A percentile compares a stretch with the other conserved stretches of the same genome.
Evolutionary conservation across 2,113 vertebrate species (phyloP).

Genomic region (Chaetodon trifascialis): DNA sequence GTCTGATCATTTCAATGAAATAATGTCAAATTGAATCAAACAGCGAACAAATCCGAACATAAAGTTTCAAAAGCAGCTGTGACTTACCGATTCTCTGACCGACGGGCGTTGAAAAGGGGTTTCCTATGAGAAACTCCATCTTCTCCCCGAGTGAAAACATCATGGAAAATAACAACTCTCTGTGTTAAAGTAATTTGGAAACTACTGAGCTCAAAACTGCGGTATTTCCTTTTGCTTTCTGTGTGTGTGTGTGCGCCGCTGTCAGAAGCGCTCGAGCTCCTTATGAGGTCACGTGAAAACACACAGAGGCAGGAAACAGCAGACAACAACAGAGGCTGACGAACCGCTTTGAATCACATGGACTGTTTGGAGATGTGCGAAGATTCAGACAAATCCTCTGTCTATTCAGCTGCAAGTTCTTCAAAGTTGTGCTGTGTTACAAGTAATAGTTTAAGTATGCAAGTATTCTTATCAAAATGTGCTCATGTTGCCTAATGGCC

Average conservation of each 20-base stretch:
- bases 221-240: constrained; percentile 37
- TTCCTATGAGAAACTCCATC: constrained; percentile 94
- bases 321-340: neutral
- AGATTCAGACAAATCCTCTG: no score
- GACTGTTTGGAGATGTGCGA: no score
- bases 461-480: no score
- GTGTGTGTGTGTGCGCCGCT: constrained; percentile 10
- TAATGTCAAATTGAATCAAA: neutral
- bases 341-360: neutral
- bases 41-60: neutral
- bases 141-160: constrained; percentile 80
- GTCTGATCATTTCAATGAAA: neutral
- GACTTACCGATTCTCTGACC: constrained; percentile 94
- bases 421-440: no score
- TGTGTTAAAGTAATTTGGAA: fast-evolving
- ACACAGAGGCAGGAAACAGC: constrained; percentile 38
- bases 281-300: constrained; percentile 70
- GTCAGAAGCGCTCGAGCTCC: constrained; percentile 23
- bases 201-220: neutral
- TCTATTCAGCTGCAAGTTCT: no score
- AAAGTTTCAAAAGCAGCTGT: neutral
- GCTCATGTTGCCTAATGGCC: no score
- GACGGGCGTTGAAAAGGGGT: constrained; percentile 91
- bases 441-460: no score
- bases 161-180: neutral